Evolutionary conservation across 2,888 invertebrate species (phyloP).

Genomic region (Eupithecia dodoneata): DNA sequence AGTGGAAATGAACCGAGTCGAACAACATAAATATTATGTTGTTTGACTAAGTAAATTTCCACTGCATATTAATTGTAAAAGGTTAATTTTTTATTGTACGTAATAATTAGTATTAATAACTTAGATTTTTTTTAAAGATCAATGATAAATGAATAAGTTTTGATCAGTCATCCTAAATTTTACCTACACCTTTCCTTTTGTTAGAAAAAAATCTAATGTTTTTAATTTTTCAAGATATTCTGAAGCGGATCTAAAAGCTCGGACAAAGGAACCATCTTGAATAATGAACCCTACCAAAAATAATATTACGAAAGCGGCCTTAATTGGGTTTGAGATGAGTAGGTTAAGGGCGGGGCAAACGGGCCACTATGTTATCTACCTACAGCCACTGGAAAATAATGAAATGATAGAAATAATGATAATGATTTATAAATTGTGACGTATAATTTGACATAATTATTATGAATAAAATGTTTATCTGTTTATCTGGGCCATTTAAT

Average conservation of each 20-base stretch:
- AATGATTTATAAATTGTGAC: too few species aligned
- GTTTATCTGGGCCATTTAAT: too few species aligned
- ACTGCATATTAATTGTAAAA: too few species aligned
- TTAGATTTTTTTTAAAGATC: background rate
- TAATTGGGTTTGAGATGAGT: constrained; percentile 31
- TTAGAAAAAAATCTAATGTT: background rate
- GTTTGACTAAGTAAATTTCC: background rate
- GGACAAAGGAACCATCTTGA: constrained; percentile 26
- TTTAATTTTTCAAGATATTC: constrained; percentile 7
- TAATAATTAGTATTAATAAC: too few species aligned
- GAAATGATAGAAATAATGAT: too few species aligned
- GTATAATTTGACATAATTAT: too few species aligned
- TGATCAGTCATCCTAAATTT: background rate
- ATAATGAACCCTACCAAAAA: constrained; percentile 23
- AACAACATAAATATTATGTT: background rate
- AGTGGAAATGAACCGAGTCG: too few species aligned
- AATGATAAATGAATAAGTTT: background rate
- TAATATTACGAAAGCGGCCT: constrained; percentile 18
- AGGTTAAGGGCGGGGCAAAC: constrained; percentile 12
- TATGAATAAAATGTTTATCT: too few species aligned
- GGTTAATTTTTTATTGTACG: too few species aligned
- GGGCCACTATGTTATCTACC: background rate
- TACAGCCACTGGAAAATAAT: background rate
- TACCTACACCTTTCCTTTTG: background rate
- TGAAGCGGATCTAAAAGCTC: background rate